phyloP scores from a whole-genome alignment of 2,888 invertebrate genomes.

The Drosophila neotestacea region DNA sequence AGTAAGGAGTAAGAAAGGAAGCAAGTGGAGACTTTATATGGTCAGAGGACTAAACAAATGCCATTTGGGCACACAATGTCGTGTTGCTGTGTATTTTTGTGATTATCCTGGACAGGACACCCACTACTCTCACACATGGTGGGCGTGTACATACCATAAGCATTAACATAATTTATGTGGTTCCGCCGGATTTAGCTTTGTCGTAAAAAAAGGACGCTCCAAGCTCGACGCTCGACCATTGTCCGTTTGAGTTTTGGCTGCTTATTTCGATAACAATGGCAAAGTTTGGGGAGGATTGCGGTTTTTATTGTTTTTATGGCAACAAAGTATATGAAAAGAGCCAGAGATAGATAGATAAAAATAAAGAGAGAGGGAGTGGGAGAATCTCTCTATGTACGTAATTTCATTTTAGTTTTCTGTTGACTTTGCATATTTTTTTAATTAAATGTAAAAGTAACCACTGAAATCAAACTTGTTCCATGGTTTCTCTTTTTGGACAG shows the following conservation, averaged over 20 bases:
- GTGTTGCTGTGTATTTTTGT: conserved; percentile 69
- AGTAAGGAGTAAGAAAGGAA: not conserved
- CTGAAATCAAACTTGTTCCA: conserved; percentile 61
- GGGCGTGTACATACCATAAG: conserved; percentile 82
- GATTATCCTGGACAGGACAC: conserved; percentile 64
- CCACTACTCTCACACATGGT: conserved; percentile 54
- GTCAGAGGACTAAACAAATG: conserved; percentile 68
- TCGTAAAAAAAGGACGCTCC: conserved; percentile 78
- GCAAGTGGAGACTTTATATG: not conserved
- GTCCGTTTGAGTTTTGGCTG: conserved; percentile 70
- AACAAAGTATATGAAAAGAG: conserved; percentile 78
- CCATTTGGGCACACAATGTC: conserved; percentile 51
- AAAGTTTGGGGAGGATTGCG: conserved; percentile 62
- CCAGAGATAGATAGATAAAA: not conserved
- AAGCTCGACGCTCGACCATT: conserved; percentile 65
- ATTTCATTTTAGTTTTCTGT: conserved; percentile 80
- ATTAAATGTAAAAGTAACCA: conserved; percentile 71
- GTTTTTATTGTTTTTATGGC: conserved; percentile 83
- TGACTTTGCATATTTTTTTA: conserved; percentile 83
- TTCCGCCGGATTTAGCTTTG: conserved; percentile 82
- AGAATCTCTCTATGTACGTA: conserved; percentile 9
- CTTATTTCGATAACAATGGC: conserved; percentile 78
- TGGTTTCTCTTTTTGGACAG: conserved; percentile 5
- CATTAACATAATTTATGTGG: conserved; percentile 85
- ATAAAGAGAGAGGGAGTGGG: not conserved